These are phyloP conservation scores for Doris montereyensis DNA, from an alignment of 2,888 invertebrate species.

Conservation along the genomic window DNA sequence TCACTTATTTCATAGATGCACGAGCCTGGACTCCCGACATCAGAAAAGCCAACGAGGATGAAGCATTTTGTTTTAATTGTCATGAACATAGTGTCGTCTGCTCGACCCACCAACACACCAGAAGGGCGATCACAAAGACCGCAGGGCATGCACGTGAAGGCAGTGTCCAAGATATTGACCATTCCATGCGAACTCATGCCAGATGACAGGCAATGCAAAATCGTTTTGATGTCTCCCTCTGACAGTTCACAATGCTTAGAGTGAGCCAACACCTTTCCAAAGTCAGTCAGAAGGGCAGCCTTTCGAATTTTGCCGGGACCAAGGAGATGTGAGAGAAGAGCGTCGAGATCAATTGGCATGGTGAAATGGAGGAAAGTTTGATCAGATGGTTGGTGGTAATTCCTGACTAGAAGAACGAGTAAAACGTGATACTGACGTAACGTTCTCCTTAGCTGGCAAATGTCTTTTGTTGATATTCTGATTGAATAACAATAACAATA, in stretches of 20 bases:
- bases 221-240: neutral
- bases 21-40: constrained; percentile 52
- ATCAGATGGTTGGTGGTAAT: too few relatives aligned
- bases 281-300: constrained; percentile 17
- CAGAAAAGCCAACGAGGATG: constrained; percentile 48
- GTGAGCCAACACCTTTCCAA: neutral
- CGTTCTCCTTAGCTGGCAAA: too few relatives aligned
- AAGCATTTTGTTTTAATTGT: constrained; percentile 30
- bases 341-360: too few relatives aligned
- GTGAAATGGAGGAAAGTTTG: too few relatives aligned
- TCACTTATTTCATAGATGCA: constrained; percentile 54
- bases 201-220: neutral
- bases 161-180: constrained; percentile 2
- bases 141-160: constrained; percentile 21
- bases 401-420: too few relatives aligned
- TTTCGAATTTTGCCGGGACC: constrained; percentile 26
- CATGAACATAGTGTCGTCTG: constrained; percentile 18
- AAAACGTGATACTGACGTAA: too few relatives aligned
- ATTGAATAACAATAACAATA: too few relatives aligned
- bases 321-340: constrained; percentile 15
- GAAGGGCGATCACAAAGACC: neutral
- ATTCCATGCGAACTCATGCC: neutral
- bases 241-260: constrained; percentile 15
- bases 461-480: too few relatives aligned
- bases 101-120: constrained; percentile 6